Conservation (phyloP, 1,140 invertebrate species). For the Nymphalis io region DNA sequence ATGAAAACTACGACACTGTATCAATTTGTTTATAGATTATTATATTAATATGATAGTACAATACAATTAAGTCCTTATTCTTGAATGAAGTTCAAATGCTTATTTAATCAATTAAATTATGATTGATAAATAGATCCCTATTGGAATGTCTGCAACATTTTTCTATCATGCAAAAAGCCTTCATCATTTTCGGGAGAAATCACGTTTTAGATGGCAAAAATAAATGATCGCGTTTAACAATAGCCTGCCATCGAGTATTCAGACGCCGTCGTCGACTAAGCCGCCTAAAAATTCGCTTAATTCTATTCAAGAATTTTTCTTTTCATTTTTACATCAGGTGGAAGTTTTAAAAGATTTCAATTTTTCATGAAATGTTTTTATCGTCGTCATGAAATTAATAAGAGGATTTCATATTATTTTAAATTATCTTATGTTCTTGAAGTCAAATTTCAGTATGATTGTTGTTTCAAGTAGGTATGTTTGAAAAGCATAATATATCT, state of each 20-base stretch:
- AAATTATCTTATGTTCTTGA: neutral
- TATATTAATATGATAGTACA: neutral
- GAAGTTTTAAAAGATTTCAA: conserved; percentile 20
- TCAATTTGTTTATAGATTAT: too few species aligned
- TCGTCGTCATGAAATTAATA: conserved; percentile 3
- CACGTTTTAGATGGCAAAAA: conserved; percentile 27
- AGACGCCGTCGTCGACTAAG: conserved; percentile 23
- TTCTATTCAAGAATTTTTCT: conserved; percentile 24
- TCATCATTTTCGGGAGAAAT: conserved; percentile 22
- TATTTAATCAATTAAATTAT: neutral
- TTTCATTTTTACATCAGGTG: conserved; percentile 24
- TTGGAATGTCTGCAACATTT: conserved; percentile 18
- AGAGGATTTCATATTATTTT: too few species aligned
- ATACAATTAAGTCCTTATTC: neutral
- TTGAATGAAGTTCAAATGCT: neutral
- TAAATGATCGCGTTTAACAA: conserved; percentile 21
- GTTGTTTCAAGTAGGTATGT: neutral
- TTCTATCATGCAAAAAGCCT: conserved; percentile 21
- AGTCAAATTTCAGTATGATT: neutral
- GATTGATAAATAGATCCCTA: neutral
- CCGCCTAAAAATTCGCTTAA: conserved; percentile 25
- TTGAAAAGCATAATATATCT: too few species aligned
- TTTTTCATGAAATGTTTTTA: conserved; percentile 21
- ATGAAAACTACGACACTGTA: too few species aligned
- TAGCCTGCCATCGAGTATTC: conserved; percentile 23